These are phyloP conservation scores for Rapana venosa DNA, from an alignment of 2,888 invertebrate species.

Conservation along the genomic window DNA sequence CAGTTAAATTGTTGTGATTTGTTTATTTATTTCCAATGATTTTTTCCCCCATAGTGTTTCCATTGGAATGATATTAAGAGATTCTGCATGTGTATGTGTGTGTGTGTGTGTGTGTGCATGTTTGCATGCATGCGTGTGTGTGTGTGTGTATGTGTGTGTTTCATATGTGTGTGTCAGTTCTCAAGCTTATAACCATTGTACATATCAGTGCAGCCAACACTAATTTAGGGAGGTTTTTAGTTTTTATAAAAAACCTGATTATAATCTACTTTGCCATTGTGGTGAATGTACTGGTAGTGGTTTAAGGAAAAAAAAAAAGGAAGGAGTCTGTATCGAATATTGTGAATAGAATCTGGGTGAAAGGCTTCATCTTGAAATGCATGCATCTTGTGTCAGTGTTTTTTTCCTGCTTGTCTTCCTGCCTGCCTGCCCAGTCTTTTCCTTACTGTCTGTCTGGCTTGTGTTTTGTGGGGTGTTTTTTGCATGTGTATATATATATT, in stretches of 20 bases:
- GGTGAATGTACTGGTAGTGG: background rate
- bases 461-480: too few species aligned
- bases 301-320: background rate
- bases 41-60: background rate
- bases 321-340: background rate
- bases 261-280: background rate
- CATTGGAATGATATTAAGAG: background rate
- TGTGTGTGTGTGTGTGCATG: background rate
- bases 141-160: background rate
- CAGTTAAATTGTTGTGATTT: background rate
- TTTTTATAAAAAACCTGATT: background rate
- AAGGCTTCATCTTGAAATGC: too few species aligned
- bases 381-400: too few species aligned
- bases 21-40: background rate
- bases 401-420: too few species aligned
- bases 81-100: background rate
- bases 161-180: background rate
- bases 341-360: too few species aligned
- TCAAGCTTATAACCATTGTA: too few species aligned
- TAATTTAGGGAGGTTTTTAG: background rate
- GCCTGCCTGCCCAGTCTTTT: too few species aligned
- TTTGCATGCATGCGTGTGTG: background rate
- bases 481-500: too few species aligned
- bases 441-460: too few species aligned
- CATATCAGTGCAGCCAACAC: too few species aligned